These are phyloP conservation scores for Agrotis clavis DNA, from an alignment of 2,888 invertebrate genomes.

Conservation along the genomic window DNA sequence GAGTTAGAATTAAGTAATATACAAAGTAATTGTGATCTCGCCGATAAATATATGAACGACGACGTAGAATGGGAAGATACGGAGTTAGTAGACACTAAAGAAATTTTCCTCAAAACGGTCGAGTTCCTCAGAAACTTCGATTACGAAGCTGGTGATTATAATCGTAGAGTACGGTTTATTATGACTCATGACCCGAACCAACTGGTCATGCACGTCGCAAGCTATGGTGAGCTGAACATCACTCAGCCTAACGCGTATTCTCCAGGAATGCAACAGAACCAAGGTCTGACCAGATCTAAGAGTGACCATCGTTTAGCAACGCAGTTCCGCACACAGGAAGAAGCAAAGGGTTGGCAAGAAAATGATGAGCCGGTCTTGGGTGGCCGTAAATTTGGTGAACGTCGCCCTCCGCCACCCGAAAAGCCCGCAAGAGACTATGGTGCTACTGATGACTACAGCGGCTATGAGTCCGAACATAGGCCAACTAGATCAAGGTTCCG, in stretches of 20 bases:
- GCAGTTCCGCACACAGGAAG: slow-evolving; percentile 97
- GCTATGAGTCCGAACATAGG: slow-evolving; percentile 92
- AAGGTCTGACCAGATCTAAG: slow-evolving; percentile 97
- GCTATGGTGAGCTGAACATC: slow-evolving; percentile 97
- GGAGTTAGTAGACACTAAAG: slow-evolving; percentile 98
- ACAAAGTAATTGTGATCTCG: slow-evolving; percentile 98
- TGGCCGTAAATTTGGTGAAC: slow-evolving; percentile 95
- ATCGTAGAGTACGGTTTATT: slow-evolving; percentile 95
- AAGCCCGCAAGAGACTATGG: slow-evolving; percentile 91
- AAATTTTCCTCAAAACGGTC: slow-evolving; percentile 98
- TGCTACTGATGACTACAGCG: slow-evolving; percentile 92
- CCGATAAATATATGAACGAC: slow-evolving; percentile 98
- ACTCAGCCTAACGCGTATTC: slow-evolving; percentile 92
- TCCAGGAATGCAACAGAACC: slow-evolving; percentile 91
- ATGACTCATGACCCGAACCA: slow-evolving; percentile 98
- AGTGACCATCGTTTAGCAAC: slow-evolving; percentile 97
- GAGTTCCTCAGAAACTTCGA: slow-evolving; percentile 98
- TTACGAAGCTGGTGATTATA: slow-evolving; percentile 97
- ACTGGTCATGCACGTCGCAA: slow-evolving; percentile 96
- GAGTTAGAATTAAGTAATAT: slow-evolving; percentile 99
- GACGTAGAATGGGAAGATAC: slow-evolving; percentile 98
- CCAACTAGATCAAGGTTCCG: slow-evolving; percentile 93
- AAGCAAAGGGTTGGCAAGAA: slow-evolving; percentile 92
- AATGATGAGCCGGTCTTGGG: slow-evolving; percentile 94
- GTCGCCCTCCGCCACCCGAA: slow-evolving; percentile 90